These are phyloP conservation scores for Botia kubotai DNA, from an alignment of 2,797 vertebrate genomes.

Conservation along the genomic window DNA sequence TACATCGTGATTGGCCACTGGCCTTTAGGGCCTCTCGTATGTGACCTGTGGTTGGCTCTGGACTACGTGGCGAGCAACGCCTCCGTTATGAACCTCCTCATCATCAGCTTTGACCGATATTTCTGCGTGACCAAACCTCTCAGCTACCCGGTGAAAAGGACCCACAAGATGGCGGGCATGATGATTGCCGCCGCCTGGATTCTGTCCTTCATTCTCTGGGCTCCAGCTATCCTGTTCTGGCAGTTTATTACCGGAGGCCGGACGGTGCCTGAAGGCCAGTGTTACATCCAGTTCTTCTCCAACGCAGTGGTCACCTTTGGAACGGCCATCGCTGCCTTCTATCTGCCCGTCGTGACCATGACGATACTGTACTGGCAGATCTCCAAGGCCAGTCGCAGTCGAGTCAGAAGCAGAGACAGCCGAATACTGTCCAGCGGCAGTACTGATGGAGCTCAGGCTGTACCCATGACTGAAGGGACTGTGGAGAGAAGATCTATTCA, in stretches of 20 bases:
- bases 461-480: constrained; percentile 3
- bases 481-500: constrained; percentile 22
- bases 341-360: constrained; percentile 96
- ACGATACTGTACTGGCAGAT: constrained; percentile 94
- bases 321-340: constrained; percentile 95
- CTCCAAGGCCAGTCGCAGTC: constrained; percentile 92
- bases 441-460: constrained; percentile 67
- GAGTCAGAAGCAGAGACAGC: constrained; percentile 73
- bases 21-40: constrained; percentile 93
- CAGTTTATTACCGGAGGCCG: constrained; percentile 91
- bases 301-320: constrained; percentile 93
- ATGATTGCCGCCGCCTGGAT: constrained; percentile 97
- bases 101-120: constrained; percentile 97
- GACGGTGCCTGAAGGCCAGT: constrained; percentile 82
- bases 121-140: constrained; percentile 99
- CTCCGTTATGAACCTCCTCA: constrained; percentile 97
- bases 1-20: constrained; percentile 95
- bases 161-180: constrained; percentile 94
- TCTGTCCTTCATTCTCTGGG: constrained; percentile 95
- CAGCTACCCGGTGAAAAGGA: constrained; percentile 91
- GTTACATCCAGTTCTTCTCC: constrained; percentile 96
- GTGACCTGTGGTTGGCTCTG: constrained; percentile 95
- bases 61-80: constrained; percentile 97
- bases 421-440: constrained; percentile 76
- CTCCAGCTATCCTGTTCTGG: constrained; percentile 97